phyloP scores from a whole-genome alignment of 2,797 vertebrate genomes.

The Cyclura pinguis region DNA sequence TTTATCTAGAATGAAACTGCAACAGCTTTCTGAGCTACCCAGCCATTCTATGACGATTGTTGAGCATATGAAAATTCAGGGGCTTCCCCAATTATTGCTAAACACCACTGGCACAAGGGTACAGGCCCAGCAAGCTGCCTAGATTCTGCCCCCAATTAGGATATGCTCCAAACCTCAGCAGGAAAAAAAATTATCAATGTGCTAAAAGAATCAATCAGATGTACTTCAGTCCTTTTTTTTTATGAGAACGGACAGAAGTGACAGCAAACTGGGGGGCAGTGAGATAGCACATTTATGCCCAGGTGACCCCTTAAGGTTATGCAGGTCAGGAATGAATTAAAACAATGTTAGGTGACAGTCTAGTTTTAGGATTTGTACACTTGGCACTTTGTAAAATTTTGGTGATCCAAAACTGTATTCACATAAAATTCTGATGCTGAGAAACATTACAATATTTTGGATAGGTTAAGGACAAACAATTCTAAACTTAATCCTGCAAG shows the following conservation, averaged over 20 bases:
- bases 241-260: neutral
- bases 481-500: neutral
- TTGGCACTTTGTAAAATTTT: neutral
- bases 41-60: neutral
- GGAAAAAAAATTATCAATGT: neutral
- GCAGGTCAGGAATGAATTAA: too few species aligned
- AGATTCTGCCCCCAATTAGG: neutral
- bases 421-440: neutral
- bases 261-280: neutral
- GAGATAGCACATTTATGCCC: neutral
- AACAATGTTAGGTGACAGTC: neutral
- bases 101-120: neutral
- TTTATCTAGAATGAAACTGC: neutral
- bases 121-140: neutral
- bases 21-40: neutral
- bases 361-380: neutral
- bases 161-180: neutral
- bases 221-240: neutral
- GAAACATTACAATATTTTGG: neutral
- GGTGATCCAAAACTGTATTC: neutral
- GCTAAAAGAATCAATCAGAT: neutral
- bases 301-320: too few species aligned
- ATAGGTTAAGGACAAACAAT: neutral
- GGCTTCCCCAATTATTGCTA: neutral
- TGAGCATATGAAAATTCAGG: neutral